phyloP scores from a whole-genome alignment of 2,888 invertebrate genomes.

The Nebria brevicollis region DNA sequence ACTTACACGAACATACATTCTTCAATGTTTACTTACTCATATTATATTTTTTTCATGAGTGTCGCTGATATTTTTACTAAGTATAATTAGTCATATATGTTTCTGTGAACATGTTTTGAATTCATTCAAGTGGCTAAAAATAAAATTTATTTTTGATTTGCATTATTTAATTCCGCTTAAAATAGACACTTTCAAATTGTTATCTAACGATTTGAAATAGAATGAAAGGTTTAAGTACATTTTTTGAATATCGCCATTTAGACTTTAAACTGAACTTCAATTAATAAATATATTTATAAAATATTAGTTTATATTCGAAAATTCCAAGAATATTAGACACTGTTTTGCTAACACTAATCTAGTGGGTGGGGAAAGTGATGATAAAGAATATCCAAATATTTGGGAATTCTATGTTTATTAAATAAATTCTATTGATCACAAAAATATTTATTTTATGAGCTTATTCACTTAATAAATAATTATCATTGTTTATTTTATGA shows the following conservation, averaged over 20 bases:
- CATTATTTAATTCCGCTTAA: background rate
- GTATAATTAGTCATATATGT: background rate
- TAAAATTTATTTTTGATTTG: background rate
- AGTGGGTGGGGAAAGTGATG: background rate
- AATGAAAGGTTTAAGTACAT: background rate
- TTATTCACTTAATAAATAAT: background rate
- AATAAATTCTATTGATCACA: background rate
- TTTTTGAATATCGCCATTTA: background rate
- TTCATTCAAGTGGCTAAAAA: background rate
- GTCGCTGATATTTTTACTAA: background rate
- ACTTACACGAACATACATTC: background rate
- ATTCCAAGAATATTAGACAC: background rate
- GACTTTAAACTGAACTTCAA: background rate
- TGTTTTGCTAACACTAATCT: background rate
- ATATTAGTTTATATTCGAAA: background rate
- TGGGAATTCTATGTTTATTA: slow-evolving; percentile 1
- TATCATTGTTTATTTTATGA: too few species aligned
- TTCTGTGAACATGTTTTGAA: background rate
- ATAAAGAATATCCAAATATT: background rate
- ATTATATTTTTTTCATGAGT: background rate
- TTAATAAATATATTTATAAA: background rate
- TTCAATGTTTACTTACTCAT: background rate
- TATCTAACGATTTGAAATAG: background rate
- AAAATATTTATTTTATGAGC: background rate
- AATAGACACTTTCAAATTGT: background rate